Conservation (phyloP, 1,140 invertebrate genomes). For the Drosophila varians region DNA sequence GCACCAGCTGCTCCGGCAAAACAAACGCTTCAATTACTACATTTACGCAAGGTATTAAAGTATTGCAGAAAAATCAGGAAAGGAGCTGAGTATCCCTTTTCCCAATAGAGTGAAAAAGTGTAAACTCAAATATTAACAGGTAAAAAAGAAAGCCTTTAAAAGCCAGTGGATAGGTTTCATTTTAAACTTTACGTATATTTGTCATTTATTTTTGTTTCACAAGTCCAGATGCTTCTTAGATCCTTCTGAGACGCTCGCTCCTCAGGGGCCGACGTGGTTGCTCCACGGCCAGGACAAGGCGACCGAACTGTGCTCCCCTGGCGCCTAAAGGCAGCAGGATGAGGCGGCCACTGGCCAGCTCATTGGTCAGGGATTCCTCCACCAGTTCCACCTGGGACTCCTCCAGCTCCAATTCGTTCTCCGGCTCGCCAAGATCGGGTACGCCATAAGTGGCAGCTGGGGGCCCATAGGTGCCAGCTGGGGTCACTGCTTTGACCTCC, state of each 20-base stretch:
- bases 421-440: slow-evolving; percentile 56
- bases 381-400: slow-evolving; percentile 69
- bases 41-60: slow-evolving; percentile 18
- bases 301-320: slow-evolving; percentile 53
- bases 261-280: slow-evolving; percentile 56
- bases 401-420: slow-evolving; percentile 62
- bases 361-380: slow-evolving; percentile 36
- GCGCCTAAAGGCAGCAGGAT: slow-evolving; percentile 60
- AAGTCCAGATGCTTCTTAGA: slow-evolving; percentile 4
- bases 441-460: slow-evolving; percentile 58
- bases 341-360: slow-evolving; percentile 55
- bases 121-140: not conserved
- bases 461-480: slow-evolving; percentile 58
- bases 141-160: too few species aligned
- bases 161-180: not conserved
- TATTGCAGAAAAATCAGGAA: not conserved
- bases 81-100: not conserved
- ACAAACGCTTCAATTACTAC: slow-evolving; percentile 27
- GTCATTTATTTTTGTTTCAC: slow-evolving; percentile 7
- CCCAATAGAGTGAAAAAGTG: not conserved
- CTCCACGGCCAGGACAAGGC: slow-evolving; percentile 63
- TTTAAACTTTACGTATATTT: slow-evolving; percentile 32
- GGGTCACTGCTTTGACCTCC: slow-evolving; percentile 31
- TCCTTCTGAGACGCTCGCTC: slow-evolving; percentile 59
- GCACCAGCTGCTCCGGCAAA: slow-evolving; percentile 25